Evolutionary conservation across 2,797 vertebrate genomes (phyloP), one percentile per base, ranked within the genome.

Genomic region (Chelon labrosus): DNA sequence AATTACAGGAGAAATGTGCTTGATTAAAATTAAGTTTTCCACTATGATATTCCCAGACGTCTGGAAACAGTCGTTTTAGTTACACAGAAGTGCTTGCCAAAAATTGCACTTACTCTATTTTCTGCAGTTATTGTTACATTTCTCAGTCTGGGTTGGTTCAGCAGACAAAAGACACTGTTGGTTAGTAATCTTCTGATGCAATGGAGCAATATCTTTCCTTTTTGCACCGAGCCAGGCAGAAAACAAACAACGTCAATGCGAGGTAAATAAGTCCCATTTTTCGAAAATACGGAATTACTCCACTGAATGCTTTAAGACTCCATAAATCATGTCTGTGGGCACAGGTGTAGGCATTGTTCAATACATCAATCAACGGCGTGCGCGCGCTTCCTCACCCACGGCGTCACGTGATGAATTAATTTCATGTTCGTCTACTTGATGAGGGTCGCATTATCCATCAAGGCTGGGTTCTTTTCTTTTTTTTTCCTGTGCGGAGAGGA

Each of bases 361-460:
- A 19, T 54, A 39, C 50, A 60, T 71, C 68, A 63, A 27, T 66
- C 55, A 65, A 10, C 55, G 38, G 46, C 25, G 12, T 22, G 25
- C 49, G 25, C 27, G 19, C 64, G 44, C 22, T 66, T 44, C 22
- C 67, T 70, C 41, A 49, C 31, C 44, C 16, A 4, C 49, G 54
- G 52, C 51, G 31, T 61, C 56, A 52, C 22, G 44, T 50, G 65
- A 61, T 69, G 22, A 70, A 73, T 79, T 73, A 17, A 73, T 82
- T 51, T 63, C 38, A 60, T 73, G 65, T 83, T 60, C 14, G 2
- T 54, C 1, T 4, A 53, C 65, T 67, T 83, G 81, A 87, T 83
- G 66, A 73, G 77, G 47, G 72, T 81, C 82, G 59, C 38, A 67
- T 83, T 80, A 76, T 80, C 73, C 64, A 82, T 83, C 82, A 85